These are phyloP conservation scores for Paramisgurnus dabryanus DNA, from an alignment of 2,113 vertebrate species.

Conservation along the genomic window DNA sequence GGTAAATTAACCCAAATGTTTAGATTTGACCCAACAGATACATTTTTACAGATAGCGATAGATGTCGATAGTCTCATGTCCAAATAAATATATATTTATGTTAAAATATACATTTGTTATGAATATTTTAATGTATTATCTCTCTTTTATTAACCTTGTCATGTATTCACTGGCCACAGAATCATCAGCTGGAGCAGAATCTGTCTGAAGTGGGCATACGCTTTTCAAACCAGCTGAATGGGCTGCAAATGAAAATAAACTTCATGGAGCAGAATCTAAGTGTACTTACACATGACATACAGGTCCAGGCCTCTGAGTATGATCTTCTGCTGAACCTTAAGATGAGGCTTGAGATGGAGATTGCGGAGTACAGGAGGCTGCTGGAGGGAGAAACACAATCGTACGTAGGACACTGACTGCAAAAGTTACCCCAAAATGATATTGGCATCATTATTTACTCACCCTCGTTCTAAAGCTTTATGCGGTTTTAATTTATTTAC, in stretches of 20 bases:
- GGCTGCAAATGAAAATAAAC: constrained; percentile 61
- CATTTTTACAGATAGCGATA: too few species aligned
- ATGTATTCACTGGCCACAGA: constrained; percentile 51
- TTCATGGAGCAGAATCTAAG: constrained; percentile 61
- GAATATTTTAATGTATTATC: neutral
- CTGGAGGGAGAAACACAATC: constrained; percentile 60
- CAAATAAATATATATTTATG: too few species aligned
- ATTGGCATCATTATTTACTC: too few species aligned
- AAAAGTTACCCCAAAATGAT: too few species aligned
- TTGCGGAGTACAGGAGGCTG: constrained; percentile 73
- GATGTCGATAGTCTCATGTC: too few species aligned
- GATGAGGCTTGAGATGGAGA: constrained; percentile 74
- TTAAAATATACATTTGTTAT: neutral
- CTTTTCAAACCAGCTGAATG: constrained; percentile 51
- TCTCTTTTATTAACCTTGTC: neutral
- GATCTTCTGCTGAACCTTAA: constrained; percentile 70
- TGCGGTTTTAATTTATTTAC: too few species aligned
- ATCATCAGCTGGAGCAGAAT: constrained; percentile 54
- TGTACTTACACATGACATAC: constrained; percentile 49
- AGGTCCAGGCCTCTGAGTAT: constrained; percentile 63
- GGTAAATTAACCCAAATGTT: too few species aligned
- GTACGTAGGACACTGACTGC: neutral
- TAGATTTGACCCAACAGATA: too few species aligned
- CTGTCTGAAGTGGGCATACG: constrained; percentile 47
- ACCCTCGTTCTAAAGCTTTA: too few species aligned